Conservation (phyloP, 2,888 invertebrate species). For the Sturmia bella region DNA sequence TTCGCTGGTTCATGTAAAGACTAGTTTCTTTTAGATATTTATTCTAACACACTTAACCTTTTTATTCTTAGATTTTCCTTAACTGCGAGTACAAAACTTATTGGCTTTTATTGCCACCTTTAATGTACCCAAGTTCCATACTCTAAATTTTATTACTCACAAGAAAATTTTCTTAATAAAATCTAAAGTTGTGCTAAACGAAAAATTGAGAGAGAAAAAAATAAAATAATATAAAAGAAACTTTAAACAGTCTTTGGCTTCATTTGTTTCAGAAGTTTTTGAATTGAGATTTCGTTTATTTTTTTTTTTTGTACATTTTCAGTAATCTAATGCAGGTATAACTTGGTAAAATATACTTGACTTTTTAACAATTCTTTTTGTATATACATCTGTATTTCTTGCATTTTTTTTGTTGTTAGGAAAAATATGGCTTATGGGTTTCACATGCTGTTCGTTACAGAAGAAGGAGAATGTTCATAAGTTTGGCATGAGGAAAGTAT, state of each 20-base stretch:
- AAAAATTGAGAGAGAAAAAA: background rate
- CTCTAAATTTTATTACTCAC: constrained; percentile 5
- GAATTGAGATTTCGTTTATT: background rate
- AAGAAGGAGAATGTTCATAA: no score
- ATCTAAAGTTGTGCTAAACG: constrained; percentile 11
- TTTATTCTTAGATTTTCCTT: background rate
- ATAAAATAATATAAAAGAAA: constrained; percentile 9
- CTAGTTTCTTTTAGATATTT: background rate
- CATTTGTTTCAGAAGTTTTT: constrained; percentile 43
- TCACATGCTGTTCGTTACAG: no score
- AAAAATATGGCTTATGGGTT: no score
- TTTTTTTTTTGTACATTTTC: constrained; percentile 23
- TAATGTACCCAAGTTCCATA: background rate
- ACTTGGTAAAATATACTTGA: constrained; percentile 28
- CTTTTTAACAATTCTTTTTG: constrained; percentile 33
- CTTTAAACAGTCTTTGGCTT: constrained; percentile 42
- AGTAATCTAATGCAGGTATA: constrained; percentile 50
- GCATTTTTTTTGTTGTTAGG: no score
- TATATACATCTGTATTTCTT: background rate
- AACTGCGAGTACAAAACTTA: background rate
- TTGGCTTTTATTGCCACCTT: constrained; percentile 13
- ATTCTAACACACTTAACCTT: background rate
- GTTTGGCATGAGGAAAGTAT: no score
- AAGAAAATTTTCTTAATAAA: constrained; percentile 15
- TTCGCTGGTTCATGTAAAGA: no score